Evolutionary conservation across 2,888 invertebrate species (phyloP).

Genomic region (Andricus curvator): DNA sequence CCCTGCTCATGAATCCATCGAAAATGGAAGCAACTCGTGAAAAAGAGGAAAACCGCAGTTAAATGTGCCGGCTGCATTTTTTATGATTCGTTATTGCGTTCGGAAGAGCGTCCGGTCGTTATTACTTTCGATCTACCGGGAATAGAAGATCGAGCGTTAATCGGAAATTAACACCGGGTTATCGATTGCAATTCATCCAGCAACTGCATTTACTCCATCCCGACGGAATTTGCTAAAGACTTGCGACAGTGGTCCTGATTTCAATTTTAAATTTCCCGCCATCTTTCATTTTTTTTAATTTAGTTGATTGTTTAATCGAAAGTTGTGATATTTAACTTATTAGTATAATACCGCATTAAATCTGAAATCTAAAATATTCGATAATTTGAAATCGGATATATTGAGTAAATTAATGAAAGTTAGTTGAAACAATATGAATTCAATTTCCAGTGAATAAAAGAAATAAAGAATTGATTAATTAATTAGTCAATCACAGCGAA

Average conservation of each 20-base stretch:
- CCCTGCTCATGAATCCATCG: not conserved
- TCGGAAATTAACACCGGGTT: slow-evolving; percentile 32
- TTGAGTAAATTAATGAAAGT: too few relatives aligned
- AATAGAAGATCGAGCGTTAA: not conserved
- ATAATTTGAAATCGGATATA: too few relatives aligned
- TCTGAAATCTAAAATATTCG: too few relatives aligned
- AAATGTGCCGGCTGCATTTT: slow-evolving; percentile 28
- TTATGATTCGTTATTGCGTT: slow-evolving; percentile 31
- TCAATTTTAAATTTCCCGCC: slow-evolving; percentile 6
- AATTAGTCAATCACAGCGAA: too few relatives aligned
- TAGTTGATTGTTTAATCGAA: too few relatives aligned
- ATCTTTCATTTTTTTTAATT: not conserved
- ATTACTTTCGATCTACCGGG: slow-evolving; percentile 16
- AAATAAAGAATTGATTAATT: too few relatives aligned
- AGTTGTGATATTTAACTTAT: too few relatives aligned
- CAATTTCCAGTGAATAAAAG: too few relatives aligned
- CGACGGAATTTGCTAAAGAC: slow-evolving; percentile 7
- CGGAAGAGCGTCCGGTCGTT: slow-evolving; percentile 33
- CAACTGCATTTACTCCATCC: not conserved
- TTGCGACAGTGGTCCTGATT: not conserved
- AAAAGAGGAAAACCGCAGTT: slow-evolving; percentile 21
- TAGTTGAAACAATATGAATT: too few relatives aligned
- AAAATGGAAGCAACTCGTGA: slow-evolving; percentile 7
- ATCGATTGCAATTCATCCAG: slow-evolving; percentile 3
- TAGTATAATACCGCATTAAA: too few relatives aligned